These are phyloP conservation scores for Sinocyclocheilus rhinocerous DNA, from an alignment of 2,113 vertebrate genomes.

Conservation along the genomic window DNA sequence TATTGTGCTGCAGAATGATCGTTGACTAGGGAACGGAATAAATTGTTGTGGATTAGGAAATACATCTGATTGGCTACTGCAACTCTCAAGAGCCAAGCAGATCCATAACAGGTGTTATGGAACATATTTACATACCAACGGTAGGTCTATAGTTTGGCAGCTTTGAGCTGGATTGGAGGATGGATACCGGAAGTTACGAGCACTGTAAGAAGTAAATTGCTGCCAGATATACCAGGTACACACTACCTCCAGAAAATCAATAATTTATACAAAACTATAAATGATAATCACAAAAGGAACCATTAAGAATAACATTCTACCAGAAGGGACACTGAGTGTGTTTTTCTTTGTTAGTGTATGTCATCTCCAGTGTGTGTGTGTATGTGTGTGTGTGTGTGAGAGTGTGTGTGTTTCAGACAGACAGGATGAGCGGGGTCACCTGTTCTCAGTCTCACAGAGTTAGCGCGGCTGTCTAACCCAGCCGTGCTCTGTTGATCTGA, in stretches of 20 bases:
- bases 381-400: background rate
- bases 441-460: constrained; percentile 76
- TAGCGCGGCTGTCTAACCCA: constrained; percentile 79
- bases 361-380: constrained; percentile 28
- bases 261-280: background rate
- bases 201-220: no score
- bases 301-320: background rate
- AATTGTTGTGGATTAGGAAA: background rate
- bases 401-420: constrained; percentile 30
- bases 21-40: background rate
- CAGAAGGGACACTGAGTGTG: background rate
- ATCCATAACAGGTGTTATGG: no score
- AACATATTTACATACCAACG: no score
- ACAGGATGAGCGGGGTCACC: constrained; percentile 71
- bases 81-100: no score
- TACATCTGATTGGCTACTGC: background rate
- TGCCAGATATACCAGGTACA: background rate
- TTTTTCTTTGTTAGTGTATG: background rate
- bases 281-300: background rate
- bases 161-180: no score
- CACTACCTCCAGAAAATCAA: background rate
- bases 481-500: constrained; percentile 74
- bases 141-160: no score
- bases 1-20: background rate
- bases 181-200: no score